Percentiles rank a stretch among this genome's conserved stretches.
These are phyloP conservation scores for Tenthredo scrophulariae DNA, from an alignment of 2,888 invertebrate species.

Conservation along the genomic window DNA sequence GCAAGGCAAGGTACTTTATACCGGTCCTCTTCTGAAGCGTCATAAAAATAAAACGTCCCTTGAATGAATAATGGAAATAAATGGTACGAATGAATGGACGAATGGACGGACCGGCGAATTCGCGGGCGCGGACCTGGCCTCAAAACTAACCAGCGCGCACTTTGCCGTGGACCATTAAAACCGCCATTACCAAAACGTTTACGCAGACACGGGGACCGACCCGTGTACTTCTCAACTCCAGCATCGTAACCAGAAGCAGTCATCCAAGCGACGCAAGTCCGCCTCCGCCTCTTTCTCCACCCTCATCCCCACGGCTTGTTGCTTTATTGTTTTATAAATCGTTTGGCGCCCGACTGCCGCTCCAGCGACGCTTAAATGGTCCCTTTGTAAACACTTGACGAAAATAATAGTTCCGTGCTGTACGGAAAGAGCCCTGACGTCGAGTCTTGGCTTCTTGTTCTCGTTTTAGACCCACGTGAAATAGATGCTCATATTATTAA, in stretches of 20 bases:
- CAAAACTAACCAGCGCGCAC: conserved; percentile 43
- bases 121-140: not conserved
- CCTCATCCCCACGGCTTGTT: conserved; percentile 35
- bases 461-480: conserved; percentile 36
- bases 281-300: conserved; percentile 15
- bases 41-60: conserved; percentile 45
- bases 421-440: conserved; percentile 29
- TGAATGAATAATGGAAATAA: conserved; percentile 47
- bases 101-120: conserved; percentile 15
- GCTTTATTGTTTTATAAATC: conserved; percentile 58
- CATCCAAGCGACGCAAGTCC: conserved; percentile 42
- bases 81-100: conserved; percentile 50
- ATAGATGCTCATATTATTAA: conserved; percentile 45
- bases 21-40: conserved; percentile 12
- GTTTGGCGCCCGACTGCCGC: conserved; percentile 55
- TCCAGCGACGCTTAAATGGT: conserved; percentile 54
- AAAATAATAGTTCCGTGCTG: conserved; percentile 56
- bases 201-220: conserved; percentile 44
- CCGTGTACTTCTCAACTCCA: conserved; percentile 45
- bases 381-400: conserved; percentile 57
- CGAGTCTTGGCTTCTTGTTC: conserved; percentile 31
- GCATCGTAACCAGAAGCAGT: conserved; percentile 46
- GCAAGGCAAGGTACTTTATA: conserved; percentile 14
- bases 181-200: conserved; percentile 51
- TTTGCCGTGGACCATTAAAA: conserved; percentile 31